Percentiles rank a stretch among this genome's conserved stretches.
These are phyloP conservation scores for Steatornis caripensis DNA, from an alignment of 2,113 vertebrate genomes.

Conservation along the genomic window DNA sequence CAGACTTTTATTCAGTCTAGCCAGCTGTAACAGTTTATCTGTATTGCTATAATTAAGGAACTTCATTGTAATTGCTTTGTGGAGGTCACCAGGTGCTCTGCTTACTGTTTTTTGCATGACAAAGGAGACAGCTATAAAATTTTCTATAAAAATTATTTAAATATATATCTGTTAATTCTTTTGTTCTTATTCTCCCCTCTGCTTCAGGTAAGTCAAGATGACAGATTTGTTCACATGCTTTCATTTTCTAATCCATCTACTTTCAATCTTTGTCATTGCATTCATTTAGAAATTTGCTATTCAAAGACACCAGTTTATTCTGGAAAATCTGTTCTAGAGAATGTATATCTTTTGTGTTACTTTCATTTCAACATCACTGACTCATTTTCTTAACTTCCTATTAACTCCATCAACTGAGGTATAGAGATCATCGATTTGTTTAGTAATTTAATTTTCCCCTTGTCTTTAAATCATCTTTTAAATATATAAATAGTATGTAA, in stretches of 20 bases:
- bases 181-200: not conserved
- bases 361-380: not conserved
- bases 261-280: not conserved
- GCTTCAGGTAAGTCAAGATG: not conserved
- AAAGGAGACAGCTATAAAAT: not conserved
- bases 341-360: too few species aligned
- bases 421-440: not conserved
- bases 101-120: not conserved
- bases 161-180: not conserved
- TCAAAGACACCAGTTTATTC: not conserved
- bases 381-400: too few species aligned
- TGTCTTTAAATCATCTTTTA: not conserved
- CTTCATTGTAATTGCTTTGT: not conserved
- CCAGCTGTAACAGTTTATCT: not conserved
- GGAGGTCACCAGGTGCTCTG: not conserved
- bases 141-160: not conserved
- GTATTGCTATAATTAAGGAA: not conserved
- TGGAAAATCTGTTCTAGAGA: too few species aligned
- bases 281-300: not conserved
- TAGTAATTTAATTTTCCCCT: not conserved
- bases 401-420: not conserved
- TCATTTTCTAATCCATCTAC: too few species aligned
- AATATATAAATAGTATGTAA: not conserved
- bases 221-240: not conserved
- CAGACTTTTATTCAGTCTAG: slow-evolving; percentile 3